Base-by-base conservation (phyloP, 2,797 vertebrate genomes). In the Poliocrania exsul region DNA sequence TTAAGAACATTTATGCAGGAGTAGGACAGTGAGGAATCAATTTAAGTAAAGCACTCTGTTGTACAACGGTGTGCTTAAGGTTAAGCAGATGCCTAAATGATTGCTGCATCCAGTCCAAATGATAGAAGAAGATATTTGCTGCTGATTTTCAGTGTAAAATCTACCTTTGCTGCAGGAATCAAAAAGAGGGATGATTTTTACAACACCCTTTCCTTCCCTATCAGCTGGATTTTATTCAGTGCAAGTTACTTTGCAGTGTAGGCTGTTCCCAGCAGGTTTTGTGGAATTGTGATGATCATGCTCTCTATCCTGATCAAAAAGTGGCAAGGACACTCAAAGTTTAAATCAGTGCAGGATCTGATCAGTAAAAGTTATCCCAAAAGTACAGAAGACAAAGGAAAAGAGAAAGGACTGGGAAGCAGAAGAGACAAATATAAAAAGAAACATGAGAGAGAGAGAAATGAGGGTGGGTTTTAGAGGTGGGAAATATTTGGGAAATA, bases 391-490 rank as follows among this genome's bases (percentile, higher is more conserved):
- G 25, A 31, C 2, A 58, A 81, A 82, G 7, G 10, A 77, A 65
- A 61, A 65, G 7, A 33, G n/a, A 58, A 77, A 83, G 29, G 5
- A 15, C 26, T 38, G 35, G 10, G 40, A 86, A 65, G 21, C 38
- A 16, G 28, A 69, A 74, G 10, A 66, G 14, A 16, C 2, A 44
- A 69, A 62, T 28, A 54, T 5, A 37, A 38, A 71, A 69, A 61
- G 2, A 62, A 4, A 50, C 11, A 69, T 20, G 33, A 13, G 33
- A 61, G 16, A 24, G 25, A 53, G 11, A 33, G 73, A 61, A 4
- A 18, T 4, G 3, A 1, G 13, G 2, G 1, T 4, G 2, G 7
- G 2, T 28, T 53, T 71, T 67, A 3, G 65, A 50, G 50, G 17
- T 33, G 1, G 2, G 21, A 51, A 51, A 51, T 42, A 44, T 67